Evolutionary conservation across 2,113 vertebrate species (phyloP).

Genomic region (Lepus europaeus): DNA sequence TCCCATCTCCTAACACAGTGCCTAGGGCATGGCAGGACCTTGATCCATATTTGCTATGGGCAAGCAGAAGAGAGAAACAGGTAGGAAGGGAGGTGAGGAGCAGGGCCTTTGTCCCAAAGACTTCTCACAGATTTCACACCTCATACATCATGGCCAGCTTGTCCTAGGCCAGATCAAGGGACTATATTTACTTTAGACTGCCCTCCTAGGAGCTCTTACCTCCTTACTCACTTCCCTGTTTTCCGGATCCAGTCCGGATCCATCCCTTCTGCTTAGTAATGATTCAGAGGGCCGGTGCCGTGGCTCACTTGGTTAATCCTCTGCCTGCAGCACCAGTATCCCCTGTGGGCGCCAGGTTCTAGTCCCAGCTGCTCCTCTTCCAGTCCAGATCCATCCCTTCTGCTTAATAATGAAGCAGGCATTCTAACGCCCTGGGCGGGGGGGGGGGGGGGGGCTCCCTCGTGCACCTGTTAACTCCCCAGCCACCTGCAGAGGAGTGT

Average conservation of each 20-base stretch:
- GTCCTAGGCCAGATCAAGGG: neutral
- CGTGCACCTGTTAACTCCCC: slow-evolving; percentile 70
- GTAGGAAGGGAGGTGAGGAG: neutral
- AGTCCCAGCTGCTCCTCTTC: neutral
- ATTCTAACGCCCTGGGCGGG: neutral
- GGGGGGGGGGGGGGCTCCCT: neutral
- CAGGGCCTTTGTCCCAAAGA: neutral
- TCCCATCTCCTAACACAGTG: neutral
- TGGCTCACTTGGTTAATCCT: no score
- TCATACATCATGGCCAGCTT: neutral
- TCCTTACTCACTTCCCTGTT: slow-evolving; percentile 49
- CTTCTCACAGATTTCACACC: slow-evolving; percentile 11
- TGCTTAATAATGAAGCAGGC: slow-evolving; percentile 72
- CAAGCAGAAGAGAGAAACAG: neutral
- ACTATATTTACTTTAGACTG: slow-evolving; percentile 61
- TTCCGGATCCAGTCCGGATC: slow-evolving; percentile 53
- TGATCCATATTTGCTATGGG: neutral
- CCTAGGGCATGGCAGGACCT: neutral
- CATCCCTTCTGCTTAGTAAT: slow-evolving; percentile 66
- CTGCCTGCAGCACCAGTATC: no score
- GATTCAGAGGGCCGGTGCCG: neutral
- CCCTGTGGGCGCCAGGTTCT: no score
- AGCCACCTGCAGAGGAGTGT: no score
- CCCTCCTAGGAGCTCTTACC: slow-evolving; percentile 55
- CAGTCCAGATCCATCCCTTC: slow-evolving; percentile 39